Conservation (phyloP, 2,113 vertebrate genomes). For the Alectura lathami region DNA sequence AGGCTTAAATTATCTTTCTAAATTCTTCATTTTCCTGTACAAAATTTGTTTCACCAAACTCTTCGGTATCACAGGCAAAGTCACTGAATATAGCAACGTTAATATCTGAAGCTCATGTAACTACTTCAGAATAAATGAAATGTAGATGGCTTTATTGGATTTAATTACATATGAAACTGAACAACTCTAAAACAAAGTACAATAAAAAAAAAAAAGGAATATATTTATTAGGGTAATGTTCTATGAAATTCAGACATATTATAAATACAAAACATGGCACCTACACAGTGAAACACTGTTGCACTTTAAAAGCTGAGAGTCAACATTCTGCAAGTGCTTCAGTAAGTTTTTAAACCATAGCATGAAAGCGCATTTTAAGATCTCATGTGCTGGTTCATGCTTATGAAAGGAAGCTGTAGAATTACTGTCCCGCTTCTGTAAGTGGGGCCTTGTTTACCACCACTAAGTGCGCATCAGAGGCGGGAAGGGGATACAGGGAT, state of each 20-base stretch:
- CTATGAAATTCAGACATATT: background rate
- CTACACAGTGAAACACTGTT: background rate
- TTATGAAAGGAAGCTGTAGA: background rate
- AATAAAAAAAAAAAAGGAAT: conserved; percentile 21
- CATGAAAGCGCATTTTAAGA: conserved; percentile 16
- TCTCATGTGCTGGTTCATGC: background rate
- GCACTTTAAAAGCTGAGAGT: background rate
- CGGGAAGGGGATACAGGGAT: background rate
- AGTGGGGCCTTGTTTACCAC: background rate
- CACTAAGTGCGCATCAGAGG: background rate
- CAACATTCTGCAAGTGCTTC: background rate
- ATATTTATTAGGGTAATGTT: conserved; percentile 25
- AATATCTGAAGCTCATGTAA: background rate
- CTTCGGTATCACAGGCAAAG: background rate
- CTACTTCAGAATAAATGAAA: conserved; percentile 14
- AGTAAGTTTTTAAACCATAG: background rate
- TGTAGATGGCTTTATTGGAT: conserved; percentile 19
- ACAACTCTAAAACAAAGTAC: conserved; percentile 30
- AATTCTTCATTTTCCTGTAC: background rate
- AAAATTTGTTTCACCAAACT: background rate
- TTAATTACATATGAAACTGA: conserved; percentile 50
- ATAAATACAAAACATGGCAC: background rate
- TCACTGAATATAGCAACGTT: conserved; percentile 16
- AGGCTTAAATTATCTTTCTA: background rate
- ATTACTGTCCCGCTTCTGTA: background rate